These are phyloP conservation scores for Phycodurus eques DNA, from an alignment of 2,113 vertebrate genomes.

Conservation along the genomic window DNA sequence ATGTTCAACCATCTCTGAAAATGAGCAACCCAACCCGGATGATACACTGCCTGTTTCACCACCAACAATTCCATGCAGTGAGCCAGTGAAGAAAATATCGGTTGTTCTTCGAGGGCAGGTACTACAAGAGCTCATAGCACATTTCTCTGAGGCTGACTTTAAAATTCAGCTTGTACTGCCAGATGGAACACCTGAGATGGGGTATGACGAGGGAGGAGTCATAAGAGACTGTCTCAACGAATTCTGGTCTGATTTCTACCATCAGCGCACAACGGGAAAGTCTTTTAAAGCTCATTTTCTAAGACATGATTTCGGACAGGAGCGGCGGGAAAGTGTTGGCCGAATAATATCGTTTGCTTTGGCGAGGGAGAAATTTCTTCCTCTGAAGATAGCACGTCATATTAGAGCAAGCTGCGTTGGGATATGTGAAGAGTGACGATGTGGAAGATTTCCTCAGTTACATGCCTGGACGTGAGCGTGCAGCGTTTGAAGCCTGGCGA, in stretches of 20 bases:
- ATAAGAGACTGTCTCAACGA: conserved; percentile 10
- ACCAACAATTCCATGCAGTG: background rate
- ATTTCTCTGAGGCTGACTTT: conserved; percentile 1
- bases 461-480: conserved; percentile 7
- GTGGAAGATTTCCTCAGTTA: background rate
- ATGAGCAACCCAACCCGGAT: too few relatives aligned
- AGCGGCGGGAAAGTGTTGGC: conserved; percentile 7
- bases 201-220: conserved; percentile 6
- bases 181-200: conserved; percentile 13
- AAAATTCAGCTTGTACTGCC: conserved; percentile 4
- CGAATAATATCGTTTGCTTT: conserved; percentile 12
- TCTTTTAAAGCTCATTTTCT: conserved; percentile 7
- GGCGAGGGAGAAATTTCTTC: background rate
- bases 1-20: too few relatives aligned
- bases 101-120: conserved; percentile 6
- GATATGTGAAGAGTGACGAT: too few relatives aligned
- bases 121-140: conserved; percentile 7
- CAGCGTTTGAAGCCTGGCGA: too few relatives aligned
- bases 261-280: background rate
- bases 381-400: background rate
- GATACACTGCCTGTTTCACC: background rate
- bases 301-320: conserved; percentile 13
- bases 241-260: background rate
- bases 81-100: conserved; percentile 5
- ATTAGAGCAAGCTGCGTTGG: too few relatives aligned